These are phyloP conservation scores for Odocoileus hemionus DNA, from an alignment of 2,113 vertebrate genomes.

Conservation along the genomic window DNA sequence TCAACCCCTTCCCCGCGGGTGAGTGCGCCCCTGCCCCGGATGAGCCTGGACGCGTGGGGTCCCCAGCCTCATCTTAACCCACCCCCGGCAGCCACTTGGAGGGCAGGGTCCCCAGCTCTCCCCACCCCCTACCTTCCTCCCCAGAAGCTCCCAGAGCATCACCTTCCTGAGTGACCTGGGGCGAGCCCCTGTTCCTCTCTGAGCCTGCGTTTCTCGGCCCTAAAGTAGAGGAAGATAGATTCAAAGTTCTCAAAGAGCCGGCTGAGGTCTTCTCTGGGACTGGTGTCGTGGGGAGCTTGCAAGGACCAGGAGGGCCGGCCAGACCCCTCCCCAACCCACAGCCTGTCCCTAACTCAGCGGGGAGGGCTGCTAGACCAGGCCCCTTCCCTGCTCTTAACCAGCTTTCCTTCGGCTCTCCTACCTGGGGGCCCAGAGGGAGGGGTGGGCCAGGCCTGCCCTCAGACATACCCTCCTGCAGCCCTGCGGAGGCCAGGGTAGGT, in stretches of 20 bases:
- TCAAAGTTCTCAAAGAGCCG: background rate
- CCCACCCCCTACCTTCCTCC: background rate
- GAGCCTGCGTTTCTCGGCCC: background rate
- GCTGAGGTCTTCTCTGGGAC: background rate
- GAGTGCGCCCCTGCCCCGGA: background rate
- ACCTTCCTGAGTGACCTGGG: background rate
- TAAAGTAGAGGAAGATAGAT: background rate
- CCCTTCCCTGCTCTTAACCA: background rate
- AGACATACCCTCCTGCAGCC: background rate
- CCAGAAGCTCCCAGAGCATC: background rate
- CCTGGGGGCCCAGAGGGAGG: background rate
- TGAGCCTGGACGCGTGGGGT: fast-evolving
- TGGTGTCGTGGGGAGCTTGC: background rate
- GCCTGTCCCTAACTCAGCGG: background rate
- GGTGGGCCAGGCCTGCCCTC: background rate
- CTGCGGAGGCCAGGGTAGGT: background rate
- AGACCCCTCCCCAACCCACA: background rate
- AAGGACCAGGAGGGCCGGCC: background rate
- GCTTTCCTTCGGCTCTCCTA: background rate
- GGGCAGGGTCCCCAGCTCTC: background rate
- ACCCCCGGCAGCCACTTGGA: background rate
- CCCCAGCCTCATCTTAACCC: background rate
- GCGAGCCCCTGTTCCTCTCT: background rate
- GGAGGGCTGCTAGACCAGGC: background rate
- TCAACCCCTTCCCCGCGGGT: slow-evolving; percentile 83